Percentiles rank a stretch among this genome's conserved stretches.
Evolutionary conservation across 30 jellyfish, hydroid and myxozoan genomes (phyloP).

Genomic region (Pelagia noctiluca): DNA sequence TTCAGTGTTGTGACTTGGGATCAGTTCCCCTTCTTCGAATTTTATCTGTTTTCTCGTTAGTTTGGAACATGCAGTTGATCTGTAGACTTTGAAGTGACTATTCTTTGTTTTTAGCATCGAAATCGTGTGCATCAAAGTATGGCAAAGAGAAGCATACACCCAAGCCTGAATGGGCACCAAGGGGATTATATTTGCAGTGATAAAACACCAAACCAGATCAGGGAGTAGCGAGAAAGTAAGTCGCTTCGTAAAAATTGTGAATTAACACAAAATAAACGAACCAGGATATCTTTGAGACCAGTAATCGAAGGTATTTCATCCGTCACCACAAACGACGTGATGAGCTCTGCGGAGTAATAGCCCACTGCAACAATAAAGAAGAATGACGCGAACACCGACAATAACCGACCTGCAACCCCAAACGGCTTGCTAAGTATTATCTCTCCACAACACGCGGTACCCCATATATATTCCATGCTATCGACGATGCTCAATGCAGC

Average conservation of each 20-base stretch:
- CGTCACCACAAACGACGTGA: constrained; percentile 45
- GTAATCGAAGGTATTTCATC: constrained; percentile 31
- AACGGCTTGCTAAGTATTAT: constrained; percentile 50
- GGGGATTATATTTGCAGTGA: no score
- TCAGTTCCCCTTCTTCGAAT: no score
- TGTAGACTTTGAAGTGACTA: no score
- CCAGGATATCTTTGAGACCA: constrained; percentile 38
- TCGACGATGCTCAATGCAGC: neutral
- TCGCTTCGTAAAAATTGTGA: no score
- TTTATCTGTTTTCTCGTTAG: no score
- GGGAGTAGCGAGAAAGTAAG: neutral
- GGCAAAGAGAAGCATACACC: neutral
- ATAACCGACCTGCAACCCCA: constrained; percentile 31
- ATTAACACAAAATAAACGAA: no score
- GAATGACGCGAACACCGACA: constrained; percentile 17
- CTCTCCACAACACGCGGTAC: constrained; percentile 59
- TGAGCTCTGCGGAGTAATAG: constrained; percentile 57
- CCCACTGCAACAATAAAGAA: constrained; percentile 29
- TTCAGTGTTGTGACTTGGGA: no score
- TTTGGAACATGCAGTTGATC: no score
- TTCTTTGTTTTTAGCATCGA: neutral
- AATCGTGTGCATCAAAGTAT: neutral
- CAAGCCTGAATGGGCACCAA: no score
- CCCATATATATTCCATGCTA: constrained; percentile 47
- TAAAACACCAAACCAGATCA: neutral